Evolutionary conservation across 2,888 invertebrate species (phyloP).

Genomic region (Epistrophe grossulariae): DNA sequence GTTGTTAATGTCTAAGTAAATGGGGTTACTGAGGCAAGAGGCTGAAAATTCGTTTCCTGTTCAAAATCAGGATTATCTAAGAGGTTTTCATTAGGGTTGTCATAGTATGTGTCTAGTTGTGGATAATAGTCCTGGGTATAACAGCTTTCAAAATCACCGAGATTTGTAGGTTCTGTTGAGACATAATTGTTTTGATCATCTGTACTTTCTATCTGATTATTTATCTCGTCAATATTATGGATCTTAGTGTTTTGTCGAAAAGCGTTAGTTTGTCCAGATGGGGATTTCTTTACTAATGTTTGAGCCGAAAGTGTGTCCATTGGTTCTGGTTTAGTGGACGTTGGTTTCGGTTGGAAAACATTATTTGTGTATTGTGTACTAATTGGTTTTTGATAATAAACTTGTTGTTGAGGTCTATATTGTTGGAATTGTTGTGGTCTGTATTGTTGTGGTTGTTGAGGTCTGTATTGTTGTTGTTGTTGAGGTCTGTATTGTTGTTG

Average conservation of each 20-base stretch:
- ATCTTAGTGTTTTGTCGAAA: no score
- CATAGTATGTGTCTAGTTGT: no score
- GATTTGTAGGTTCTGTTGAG: no score
- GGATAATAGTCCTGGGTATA: no score
- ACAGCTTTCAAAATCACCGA: no score
- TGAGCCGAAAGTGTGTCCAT: constrained; percentile 36
- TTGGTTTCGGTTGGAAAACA: neutral
- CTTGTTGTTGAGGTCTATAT: constrained; percentile 1
- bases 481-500: neutral
- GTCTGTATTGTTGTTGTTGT: neutral
- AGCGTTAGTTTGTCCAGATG: no score
- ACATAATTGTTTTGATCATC: no score
- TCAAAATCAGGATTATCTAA: neutral
- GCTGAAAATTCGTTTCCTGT: constrained; percentile 20
- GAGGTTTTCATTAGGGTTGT: no score
- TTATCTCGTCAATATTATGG: no score
- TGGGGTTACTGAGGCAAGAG: neutral
- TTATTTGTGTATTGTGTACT: neutral
- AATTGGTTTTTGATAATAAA: constrained; percentile 7
- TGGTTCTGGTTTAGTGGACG: constrained; percentile 38
- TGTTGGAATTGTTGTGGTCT: no score
- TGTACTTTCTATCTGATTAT: no score
- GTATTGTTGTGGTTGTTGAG: neutral
- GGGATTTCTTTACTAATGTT: no score
- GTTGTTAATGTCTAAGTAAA: constrained; percentile 30